Base-by-base conservation (phyloP, 2,888 invertebrate species). In the Orthosia gothica region DNA sequence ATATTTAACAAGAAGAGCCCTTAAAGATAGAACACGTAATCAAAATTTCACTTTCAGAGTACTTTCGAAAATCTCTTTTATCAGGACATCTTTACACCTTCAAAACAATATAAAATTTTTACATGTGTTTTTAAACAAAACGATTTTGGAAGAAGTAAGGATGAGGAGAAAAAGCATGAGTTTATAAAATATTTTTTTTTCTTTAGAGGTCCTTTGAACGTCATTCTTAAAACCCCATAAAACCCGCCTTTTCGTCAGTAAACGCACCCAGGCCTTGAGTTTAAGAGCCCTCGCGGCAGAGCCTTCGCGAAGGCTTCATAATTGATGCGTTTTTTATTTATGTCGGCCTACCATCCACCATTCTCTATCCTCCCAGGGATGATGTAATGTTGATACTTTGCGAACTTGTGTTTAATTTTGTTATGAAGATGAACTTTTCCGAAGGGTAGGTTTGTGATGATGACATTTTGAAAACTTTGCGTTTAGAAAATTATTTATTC, bases 271-370 rank as follows among this genome's bases (percentile, higher is more conserved):
- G 58, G 26, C 59, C 69, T 65, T 47, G 26, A 77, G 18, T 55
- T 52, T n/a, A 16, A 70, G 58, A 64, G 49, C 52, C 73, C 57
- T 73, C 11, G 52, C 57, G 49, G 73, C 58, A 16, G 57, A 50
- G 50, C 58, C 57, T 52, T 58, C 54, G 67, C 58, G 20, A 54
- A 49, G 49, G 66, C n/a, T 81, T 57, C 73, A 83, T 79, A 82
- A 83, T 82, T 82, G 70, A 84, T 84, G 82, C 67, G 55, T 58
- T 79, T 83, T 83, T 81, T 84, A 83, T 84, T 79, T 79, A 83
- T 76, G 69, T 57, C 68, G n/a, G 12, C 54, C 50, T 45, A 32
- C 32, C 57, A 23, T 54, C 64, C 45, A 5, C 47, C 26, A 58
- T 58, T 49, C 58, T n/a, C n/a, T 50, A 3, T 57, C 40, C 76